Percentiles rank a stretch among this genome's conserved stretches.
phyloP scores from a whole-genome alignment of 1,140 invertebrate genomes.

The Paracyclopina nana region DNA sequence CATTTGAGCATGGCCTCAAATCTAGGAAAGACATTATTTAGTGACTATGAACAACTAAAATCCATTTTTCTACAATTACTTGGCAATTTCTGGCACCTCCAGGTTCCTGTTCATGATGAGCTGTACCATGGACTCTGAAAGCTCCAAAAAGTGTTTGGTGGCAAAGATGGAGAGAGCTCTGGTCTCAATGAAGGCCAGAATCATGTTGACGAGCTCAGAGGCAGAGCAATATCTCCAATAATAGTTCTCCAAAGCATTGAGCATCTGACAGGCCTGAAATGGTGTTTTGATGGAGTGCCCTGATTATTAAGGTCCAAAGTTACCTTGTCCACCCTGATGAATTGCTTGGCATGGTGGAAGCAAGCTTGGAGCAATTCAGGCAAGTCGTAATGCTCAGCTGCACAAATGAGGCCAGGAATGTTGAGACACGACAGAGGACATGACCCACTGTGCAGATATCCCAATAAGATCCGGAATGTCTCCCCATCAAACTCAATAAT shows the following conservation, averaged over 20 bases:
- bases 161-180: slow-evolving; percentile 40
- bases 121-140: slow-evolving; percentile 83
- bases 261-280: slow-evolving; percentile 66
- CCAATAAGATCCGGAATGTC: slow-evolving; percentile 67
- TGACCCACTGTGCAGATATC: slow-evolving; percentile 77
- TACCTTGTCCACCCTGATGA: slow-evolving; percentile 69
- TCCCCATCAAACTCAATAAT: slow-evolving; percentile 88
- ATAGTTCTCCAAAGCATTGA: slow-evolving; percentile 77
- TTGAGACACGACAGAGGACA: slow-evolving; percentile 74
- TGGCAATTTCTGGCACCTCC: slow-evolving; percentile 57
- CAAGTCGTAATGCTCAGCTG: slow-evolving; percentile 79
- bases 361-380: slow-evolving; percentile 79
- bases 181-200: slow-evolving; percentile 68
- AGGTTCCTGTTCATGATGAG: slow-evolving; percentile 75
- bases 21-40: background rate
- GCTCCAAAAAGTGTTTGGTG: slow-evolving; percentile 53
- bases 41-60: background rate
- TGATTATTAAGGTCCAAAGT: slow-evolving; percentile 16
- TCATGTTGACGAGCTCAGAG: slow-evolving; percentile 80
- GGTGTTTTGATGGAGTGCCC: too few relatives aligned
- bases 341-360: slow-evolving; percentile 85
- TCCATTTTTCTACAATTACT: slow-evolving; percentile 24
- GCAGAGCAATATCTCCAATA: slow-evolving; percentile 87
- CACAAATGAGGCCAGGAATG: slow-evolving; percentile 76
- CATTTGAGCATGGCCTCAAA: slow-evolving; percentile 81